Percentiles rank a stretch among this genome's conserved stretches.
These are phyloP conservation scores for Ashinkailepas kermadecensis DNA, from an alignment of 2,888 invertebrate species.

Conservation along the genomic window DNA sequence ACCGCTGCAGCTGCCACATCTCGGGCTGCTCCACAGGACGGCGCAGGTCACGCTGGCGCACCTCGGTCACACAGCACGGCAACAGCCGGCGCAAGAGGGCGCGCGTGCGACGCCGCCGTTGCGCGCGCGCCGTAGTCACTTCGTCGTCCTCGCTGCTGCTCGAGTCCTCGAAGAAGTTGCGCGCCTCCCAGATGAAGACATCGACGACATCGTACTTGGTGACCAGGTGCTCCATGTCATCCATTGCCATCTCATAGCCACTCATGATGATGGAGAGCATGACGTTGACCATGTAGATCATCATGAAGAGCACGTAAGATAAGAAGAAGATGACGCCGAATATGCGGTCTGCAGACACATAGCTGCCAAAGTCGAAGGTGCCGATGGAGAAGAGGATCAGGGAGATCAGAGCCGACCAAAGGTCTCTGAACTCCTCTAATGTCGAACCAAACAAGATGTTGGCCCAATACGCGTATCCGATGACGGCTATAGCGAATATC, in stretches of 20 bases:
- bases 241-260: slow-evolving; percentile 17
- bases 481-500: background rate
- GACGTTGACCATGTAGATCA: slow-evolving; percentile 10
- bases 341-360: background rate
- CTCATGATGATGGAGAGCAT: slow-evolving; percentile 16
- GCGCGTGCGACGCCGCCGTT: background rate
- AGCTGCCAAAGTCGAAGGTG: background rate
- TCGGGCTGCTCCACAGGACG: background rate
- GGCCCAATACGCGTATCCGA: background rate
- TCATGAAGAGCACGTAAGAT: background rate
- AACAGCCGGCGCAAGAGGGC: background rate
- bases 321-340: background rate
- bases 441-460: background rate
- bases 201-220: slow-evolving; percentile 16
- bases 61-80: background rate
- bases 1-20: slow-evolving; percentile 3
- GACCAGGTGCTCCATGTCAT: slow-evolving; percentile 8
- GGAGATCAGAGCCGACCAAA: background rate
- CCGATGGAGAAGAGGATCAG: slow-evolving; percentile 8
- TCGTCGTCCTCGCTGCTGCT: slow-evolving; percentile 10
- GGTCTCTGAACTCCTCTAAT: background rate
- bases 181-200: slow-evolving; percentile 15
- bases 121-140: background rate
- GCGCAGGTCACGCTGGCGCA: background rate
- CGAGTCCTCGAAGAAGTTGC: slow-evolving; percentile 21